Percentiles rank a stretch among this genome's conserved stretches.
These are phyloP conservation scores for Micronisus gabar DNA, from an alignment of 2,113 vertebrate species.

Conservation along the genomic window DNA sequence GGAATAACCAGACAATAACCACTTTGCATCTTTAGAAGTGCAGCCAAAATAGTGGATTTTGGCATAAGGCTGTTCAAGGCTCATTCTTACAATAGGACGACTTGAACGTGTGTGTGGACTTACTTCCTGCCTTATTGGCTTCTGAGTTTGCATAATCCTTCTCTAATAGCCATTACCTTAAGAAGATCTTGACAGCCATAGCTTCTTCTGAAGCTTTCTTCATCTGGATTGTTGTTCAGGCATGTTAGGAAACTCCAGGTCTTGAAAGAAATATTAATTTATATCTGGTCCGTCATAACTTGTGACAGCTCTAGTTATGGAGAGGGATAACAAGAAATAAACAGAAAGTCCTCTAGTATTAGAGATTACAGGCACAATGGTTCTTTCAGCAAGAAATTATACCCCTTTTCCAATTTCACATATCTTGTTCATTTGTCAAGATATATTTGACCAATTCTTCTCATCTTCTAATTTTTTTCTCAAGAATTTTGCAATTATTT, in stretches of 20 bases:
- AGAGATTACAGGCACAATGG: background rate
- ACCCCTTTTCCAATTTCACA: background rate
- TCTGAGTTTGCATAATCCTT: background rate
- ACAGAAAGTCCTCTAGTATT: background rate
- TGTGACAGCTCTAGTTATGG: background rate
- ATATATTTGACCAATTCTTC: background rate
- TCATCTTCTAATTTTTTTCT: background rate
- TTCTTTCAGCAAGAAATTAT: background rate
- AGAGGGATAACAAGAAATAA: background rate
- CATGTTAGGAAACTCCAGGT: background rate
- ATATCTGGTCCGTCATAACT: background rate
- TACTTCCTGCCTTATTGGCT: background rate
- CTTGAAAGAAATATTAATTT: background rate
- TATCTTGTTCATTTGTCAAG: background rate
- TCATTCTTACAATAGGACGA: background rate
- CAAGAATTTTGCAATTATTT: conserved; percentile 8
- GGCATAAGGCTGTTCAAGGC: background rate
- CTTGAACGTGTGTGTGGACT: background rate
- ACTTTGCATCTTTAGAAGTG: background rate
- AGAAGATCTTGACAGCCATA: background rate
- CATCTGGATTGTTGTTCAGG: background rate
- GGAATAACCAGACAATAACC: background rate
- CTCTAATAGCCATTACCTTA: background rate
- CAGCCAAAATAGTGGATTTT: background rate
- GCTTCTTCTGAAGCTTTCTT: background rate